These are phyloP conservation scores for Mylabris sibirica DNA, from an alignment of 2,888 invertebrate species.

Conservation along the genomic window DNA sequence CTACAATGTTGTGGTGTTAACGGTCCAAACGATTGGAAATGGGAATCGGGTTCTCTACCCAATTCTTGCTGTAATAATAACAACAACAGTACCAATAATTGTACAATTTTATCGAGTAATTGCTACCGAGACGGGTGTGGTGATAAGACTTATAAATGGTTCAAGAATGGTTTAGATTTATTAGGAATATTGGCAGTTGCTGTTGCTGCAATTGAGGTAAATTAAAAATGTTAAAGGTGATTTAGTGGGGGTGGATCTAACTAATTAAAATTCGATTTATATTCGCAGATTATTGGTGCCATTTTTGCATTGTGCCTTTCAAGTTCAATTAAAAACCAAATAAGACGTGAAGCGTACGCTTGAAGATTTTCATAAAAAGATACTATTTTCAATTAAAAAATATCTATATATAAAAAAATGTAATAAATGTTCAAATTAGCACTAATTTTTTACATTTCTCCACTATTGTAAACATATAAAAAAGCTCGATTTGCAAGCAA, in stretches of 20 bases:
- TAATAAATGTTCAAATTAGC: background rate
- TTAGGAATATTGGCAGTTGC: conserved; percentile 72
- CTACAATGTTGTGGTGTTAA: conserved; percentile 45
- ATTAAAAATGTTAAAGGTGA: too few relatives aligned
- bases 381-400: background rate
- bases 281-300: conserved; percentile 74
- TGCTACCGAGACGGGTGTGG: conserved; percentile 63
- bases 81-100: conserved; percentile 44
- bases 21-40: conserved; percentile 42
- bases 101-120: conserved; percentile 55
- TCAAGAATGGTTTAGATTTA: conserved; percentile 64
- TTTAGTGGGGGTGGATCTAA: background rate
- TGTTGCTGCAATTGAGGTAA: conserved; percentile 75
- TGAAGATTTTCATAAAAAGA: conserved; percentile 30
- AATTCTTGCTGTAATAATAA: conserved; percentile 38
- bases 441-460: background rate
- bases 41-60: conserved; percentile 38
- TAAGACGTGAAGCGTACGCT: conserved; percentile 66
- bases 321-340: conserved; percentile 84
- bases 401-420: too few relatives aligned
- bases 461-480: too few relatives aligned
- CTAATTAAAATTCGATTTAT: conserved; percentile 48
- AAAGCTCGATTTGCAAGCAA: too few relatives aligned
- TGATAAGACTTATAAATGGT: conserved; percentile 54
- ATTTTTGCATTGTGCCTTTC: conserved; percentile 87